These are phyloP conservation scores for Girardinus metallicus DNA, from an alignment of 2,797 vertebrate genomes.

Conservation along the genomic window DNA sequence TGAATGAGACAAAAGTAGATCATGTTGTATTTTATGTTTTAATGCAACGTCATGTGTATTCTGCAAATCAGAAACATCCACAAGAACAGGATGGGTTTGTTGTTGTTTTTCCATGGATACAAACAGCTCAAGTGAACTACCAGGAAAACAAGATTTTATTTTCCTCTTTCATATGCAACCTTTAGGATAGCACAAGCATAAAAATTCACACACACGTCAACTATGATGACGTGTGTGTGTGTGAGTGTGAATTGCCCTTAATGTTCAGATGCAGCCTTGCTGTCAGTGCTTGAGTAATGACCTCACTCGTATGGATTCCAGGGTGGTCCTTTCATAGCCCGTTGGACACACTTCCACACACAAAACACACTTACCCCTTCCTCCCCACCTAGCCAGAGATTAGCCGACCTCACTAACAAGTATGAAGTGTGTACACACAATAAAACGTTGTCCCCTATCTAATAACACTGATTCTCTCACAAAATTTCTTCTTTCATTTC, in stretches of 20 bases:
- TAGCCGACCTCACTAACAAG: slow-evolving; percentile 66
- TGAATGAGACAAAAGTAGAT: neutral
- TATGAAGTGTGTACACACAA: slow-evolving; percentile 56
- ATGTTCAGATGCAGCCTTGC: slow-evolving; percentile 33
- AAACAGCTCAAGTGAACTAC: neutral
- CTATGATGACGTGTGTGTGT: neutral
- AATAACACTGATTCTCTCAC: slow-evolving; percentile 21
- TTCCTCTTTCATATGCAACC: neutral
- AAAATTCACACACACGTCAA: neutral
- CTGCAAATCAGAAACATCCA: neutral
- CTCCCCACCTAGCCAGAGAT: slow-evolving; percentile 37
- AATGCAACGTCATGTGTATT: neutral
- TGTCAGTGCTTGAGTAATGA: slow-evolving; percentile 61
- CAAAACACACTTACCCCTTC: slow-evolving; percentile 30
- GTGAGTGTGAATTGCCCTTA: slow-evolving; percentile 28
- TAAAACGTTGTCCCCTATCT: slow-evolving; percentile 60
- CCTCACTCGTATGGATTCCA: slow-evolving; percentile 65
- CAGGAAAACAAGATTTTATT: neutral
- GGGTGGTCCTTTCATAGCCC: slow-evolving; percentile 70
- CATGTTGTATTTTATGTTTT: neutral
- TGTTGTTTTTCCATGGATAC: neutral
- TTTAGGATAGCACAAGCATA: neutral
- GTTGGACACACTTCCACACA: slow-evolving; percentile 34
- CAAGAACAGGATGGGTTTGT: neutral
- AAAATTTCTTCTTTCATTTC: slow-evolving; percentile 9